Base-by-base conservation (phyloP, 1,140 invertebrate genomes). In the Augochlora pura region DNA sequence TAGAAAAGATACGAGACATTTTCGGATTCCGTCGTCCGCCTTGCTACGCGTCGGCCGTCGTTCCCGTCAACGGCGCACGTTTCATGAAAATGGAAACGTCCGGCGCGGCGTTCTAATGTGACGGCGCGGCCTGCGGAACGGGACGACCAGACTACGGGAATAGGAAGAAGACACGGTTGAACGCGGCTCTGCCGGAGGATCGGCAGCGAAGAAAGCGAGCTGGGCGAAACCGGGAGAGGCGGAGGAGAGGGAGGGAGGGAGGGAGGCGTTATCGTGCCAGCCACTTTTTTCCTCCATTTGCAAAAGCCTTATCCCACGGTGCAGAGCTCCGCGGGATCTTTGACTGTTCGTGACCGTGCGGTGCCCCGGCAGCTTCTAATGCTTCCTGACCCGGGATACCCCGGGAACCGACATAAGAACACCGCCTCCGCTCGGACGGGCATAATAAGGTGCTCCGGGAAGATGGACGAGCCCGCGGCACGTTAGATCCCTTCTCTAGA, bases 211-310 rank as follows among this genome's bases (percentile, higher is more conserved):
- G 42, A 10, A 46, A 46, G 14, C 10, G 42, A 46, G 42, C 42
- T 14, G 42, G 42, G 12, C 12, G 42, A 46, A 46, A 46, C 10
- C 10, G 42, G 25, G 25, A 27, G 39, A 66, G 59, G 59, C 38
- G 62, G 60, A 38, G 64, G 68, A 39, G 18, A 18, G 12, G 25
- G 38, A 32, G 46, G 39, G 65, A 49, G 49, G 42, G 66, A 65
- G 42, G 64, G 72, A 49, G n/a, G 70, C 80, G 81, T 87, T 90
- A 90, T 90, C 88, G 83, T 64, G 74, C 46, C n/a, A 62, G 75
- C 81, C 83, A 78, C 83, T 89, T 90, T 87, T 89, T 90, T 85
- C 85, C 74, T 69, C 85, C 89, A 88, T 90, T 90, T 88, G 82
- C 87, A 59, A n/a, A n/a, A 86, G 83, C 83, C 81, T 88, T 82